phyloP scores from a whole-genome alignment of 2,888 invertebrate genomes.

The Artemia sinica region DNA sequence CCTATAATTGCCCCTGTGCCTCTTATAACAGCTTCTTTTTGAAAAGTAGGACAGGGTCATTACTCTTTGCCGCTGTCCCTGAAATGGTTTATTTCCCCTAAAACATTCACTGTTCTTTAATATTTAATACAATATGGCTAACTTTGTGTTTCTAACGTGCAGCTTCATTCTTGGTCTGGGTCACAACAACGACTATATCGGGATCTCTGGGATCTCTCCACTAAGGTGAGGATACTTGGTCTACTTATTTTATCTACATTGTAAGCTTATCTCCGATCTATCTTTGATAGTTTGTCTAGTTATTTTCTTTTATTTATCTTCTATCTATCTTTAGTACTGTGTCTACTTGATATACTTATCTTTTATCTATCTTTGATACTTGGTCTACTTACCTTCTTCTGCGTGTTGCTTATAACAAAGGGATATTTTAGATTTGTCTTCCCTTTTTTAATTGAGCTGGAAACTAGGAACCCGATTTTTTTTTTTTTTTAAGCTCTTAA shows the following conservation, averaged over 20 bases:
- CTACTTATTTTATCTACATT: neutral
- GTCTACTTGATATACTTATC: too few species aligned
- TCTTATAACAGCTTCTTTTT: slow-evolving; percentile 4
- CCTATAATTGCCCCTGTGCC: neutral
- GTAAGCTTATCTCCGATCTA: neutral
- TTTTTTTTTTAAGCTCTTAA: too few species aligned
- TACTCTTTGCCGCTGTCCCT: slow-evolving; percentile 21
- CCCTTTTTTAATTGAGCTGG: too few species aligned
- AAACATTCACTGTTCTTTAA: slow-evolving; percentile 19
- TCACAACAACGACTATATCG: slow-evolving; percentile 54
- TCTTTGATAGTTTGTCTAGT: too few species aligned
- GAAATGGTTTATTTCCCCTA: slow-evolving; percentile 24
- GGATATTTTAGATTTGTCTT: too few species aligned
- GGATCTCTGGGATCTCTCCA: slow-evolving; percentile 42
- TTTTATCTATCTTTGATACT: too few species aligned
- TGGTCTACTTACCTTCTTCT: too few species aligned
- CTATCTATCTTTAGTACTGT: too few species aligned
- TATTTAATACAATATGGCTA: slow-evolving; percentile 4
- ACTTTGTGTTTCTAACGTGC: slow-evolving; percentile 27
- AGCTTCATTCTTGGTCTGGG: slow-evolving; percentile 68
- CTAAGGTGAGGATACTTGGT: slow-evolving; percentile 31
- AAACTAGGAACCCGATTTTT: too few species aligned
- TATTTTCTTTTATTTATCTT: too few species aligned
- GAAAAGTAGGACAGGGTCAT: neutral
- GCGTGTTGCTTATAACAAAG: too few species aligned